phyloP scores from a whole-genome alignment of 2,888 invertebrate species.

The Branchipolynoe longqiensis region DNA sequence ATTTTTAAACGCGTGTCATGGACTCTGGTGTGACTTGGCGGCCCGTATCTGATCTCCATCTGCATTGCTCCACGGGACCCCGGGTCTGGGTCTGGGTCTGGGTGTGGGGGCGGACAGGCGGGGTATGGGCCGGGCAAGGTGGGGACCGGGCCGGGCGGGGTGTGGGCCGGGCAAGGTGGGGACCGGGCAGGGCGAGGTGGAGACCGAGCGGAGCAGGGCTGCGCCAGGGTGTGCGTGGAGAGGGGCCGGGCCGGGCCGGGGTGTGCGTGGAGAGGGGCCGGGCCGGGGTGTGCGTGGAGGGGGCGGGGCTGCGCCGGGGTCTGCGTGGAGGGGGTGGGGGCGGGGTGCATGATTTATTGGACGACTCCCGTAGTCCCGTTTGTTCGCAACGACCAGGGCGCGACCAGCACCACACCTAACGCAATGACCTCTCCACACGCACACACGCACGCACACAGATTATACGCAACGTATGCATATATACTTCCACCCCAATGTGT shows the following conservation, averaged over 20 bases:
- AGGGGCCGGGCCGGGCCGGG: background rate
- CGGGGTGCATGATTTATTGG: too few species aligned
- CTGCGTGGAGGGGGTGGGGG: too few species aligned
- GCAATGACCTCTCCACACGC: too few species aligned
- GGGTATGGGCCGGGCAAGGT: background rate
- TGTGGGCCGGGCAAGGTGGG: background rate
- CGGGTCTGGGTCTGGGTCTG: background rate
- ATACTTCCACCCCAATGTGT: too few species aligned
- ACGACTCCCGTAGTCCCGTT: too few species aligned
- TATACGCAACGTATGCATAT: too few species aligned
- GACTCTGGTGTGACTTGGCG: constrained; percentile 22
- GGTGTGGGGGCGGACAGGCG: background rate
- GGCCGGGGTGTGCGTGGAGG: too few species aligned
- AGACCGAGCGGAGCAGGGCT: background rate
- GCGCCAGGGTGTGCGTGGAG: background rate
- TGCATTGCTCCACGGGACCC: background rate
- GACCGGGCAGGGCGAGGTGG: background rate
- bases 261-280: background rate
- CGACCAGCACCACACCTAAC: too few species aligned
- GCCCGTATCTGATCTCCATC: constrained; percentile 23
- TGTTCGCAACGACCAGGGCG: too few species aligned
- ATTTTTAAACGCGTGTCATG: constrained; percentile 35
- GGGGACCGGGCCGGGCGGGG: background rate
- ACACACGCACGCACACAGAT: too few species aligned
- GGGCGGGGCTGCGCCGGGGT: too few species aligned